Percentiles rank a stretch among this genome's conserved stretches.
These are phyloP conservation scores for Gandaritis pyraliata DNA, from an alignment of 2,888 invertebrate genomes.

Conservation along the genomic window DNA sequence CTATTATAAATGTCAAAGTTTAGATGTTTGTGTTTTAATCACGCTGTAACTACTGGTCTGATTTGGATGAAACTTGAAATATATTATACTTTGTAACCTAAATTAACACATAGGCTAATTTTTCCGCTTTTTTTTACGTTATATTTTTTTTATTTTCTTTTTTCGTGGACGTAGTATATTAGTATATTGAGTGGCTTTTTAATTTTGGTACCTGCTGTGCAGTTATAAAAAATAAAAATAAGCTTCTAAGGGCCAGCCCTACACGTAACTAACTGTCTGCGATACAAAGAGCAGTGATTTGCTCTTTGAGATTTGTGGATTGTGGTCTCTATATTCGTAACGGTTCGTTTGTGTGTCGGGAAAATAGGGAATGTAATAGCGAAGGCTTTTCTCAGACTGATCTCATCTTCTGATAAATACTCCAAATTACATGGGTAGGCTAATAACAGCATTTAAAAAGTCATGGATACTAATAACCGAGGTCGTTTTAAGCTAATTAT, in stretches of 20 bases:
- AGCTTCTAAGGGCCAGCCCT: slow-evolving; percentile 42
- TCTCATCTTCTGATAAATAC: slow-evolving; percentile 19
- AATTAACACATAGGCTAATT: no score
- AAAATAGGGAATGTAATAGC: slow-evolving; percentile 13
- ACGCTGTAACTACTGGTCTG: no score
- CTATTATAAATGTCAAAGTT: no score
- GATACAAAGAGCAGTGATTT: slow-evolving; percentile 56
- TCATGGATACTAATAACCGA: not conserved
- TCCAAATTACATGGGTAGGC: slow-evolving; percentile 3
- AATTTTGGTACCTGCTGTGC: no score
- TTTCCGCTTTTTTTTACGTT: no score
- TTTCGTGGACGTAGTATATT: no score
- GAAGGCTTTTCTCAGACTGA: slow-evolving; percentile 21
- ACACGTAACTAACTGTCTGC: slow-evolving; percentile 43
- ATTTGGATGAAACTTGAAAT: no score
- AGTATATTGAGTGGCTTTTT: no score
- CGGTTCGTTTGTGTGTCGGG: slow-evolving; percentile 44
- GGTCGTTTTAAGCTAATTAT: no score
- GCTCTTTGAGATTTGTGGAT: slow-evolving; percentile 53
- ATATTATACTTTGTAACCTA: no score
- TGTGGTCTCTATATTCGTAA: slow-evolving; percentile 48
- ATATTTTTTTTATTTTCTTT: no score
- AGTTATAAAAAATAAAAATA: not conserved
- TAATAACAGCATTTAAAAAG: not conserved
- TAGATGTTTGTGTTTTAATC: no score